Evolutionary conservation across 2,797 vertebrate genomes (phyloP), one percentile per base, ranked within the genome.

Genomic region (Phrynocephalus forsythii): DNA sequence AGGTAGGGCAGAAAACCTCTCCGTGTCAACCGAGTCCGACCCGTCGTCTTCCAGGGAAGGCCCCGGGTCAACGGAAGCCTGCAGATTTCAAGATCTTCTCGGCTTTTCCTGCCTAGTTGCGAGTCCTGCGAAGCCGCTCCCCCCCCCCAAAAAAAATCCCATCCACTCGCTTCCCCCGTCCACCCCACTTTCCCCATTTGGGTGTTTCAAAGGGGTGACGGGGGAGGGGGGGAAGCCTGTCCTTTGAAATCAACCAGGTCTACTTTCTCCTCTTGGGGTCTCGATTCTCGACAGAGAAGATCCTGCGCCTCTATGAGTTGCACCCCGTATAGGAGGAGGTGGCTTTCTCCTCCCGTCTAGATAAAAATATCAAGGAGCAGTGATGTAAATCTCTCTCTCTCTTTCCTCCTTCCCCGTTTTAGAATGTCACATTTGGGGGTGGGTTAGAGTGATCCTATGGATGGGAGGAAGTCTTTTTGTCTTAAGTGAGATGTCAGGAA

Each of bases 171-270:
- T 72, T 7, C 3, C 4, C 33, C n/a, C 20, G 5, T 24, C 60
- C 18, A 5, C 38, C 73, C 18, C 38, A 44, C 9, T 50, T 50
- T n/a, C 6, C 16, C 44, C 18, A 7, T 10, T 28, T 44, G 63
- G 77, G 71, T 2, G 2, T 15, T 63, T 13, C 38, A 24, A 52
- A 50, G 16, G 4, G 6, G 48, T 44, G 38, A 44, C 38, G 33
- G 26, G 6, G 60, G 48, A 18, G 48, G 71, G 6, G 66, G 20
- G 9, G n/a, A n/a, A 52, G 2, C 3, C 7, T 28, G 66, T 38
- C 24, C 66, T 89, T 60, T 79, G 72, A 63, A 84, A 87, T 30
- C 10, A 78, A 50, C 83, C 84, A 20, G 24, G 11, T 7, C 81
- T 79, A 63, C 84, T 63, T 71, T 60, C 81, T 90, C 66, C 44